Conservation (phyloP, 2,888 invertebrate genomes). For the Xylota segnis region DNA sequence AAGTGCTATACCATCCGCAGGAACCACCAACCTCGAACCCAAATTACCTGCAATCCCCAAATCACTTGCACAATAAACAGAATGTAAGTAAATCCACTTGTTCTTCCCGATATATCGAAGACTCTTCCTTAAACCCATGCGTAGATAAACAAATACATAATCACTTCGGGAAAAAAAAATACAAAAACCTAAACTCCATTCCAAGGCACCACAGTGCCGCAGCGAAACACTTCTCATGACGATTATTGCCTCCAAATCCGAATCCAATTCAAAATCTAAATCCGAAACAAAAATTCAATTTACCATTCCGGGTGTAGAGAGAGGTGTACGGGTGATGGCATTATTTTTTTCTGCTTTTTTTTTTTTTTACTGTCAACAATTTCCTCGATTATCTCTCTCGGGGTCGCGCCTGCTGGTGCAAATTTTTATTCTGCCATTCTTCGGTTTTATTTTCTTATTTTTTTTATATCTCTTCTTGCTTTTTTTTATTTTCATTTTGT, state of each 20-base stretch:
- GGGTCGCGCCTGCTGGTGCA: slow-evolving; percentile 27
- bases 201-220: background rate
- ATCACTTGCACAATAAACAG: too few species aligned
- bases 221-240: background rate
- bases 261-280: background rate
- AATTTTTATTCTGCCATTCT: slow-evolving; percentile 30
- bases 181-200: background rate
- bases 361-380: slow-evolving; percentile 36
- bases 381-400: slow-evolving; percentile 31
- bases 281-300: slow-evolving; percentile 1
- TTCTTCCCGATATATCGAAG: too few species aligned
- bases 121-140: too few species aligned
- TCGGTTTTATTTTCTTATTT: slow-evolving; percentile 32
- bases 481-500: background rate
- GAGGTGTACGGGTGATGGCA: background rate
- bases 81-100: too few species aligned
- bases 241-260: background rate
- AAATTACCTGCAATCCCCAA: too few species aligned
- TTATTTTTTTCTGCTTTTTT: too few species aligned
- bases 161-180: background rate
- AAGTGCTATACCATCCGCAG: too few species aligned
- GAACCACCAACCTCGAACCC: too few species aligned
- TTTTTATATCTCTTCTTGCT: background rate
- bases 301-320: background rate
- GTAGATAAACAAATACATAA: background rate